Percentiles rank a stretch among this genome's conserved stretches.
Conservation (phyloP, 2,888 invertebrate species). For the Zaprionus obscuricornis region DNA sequence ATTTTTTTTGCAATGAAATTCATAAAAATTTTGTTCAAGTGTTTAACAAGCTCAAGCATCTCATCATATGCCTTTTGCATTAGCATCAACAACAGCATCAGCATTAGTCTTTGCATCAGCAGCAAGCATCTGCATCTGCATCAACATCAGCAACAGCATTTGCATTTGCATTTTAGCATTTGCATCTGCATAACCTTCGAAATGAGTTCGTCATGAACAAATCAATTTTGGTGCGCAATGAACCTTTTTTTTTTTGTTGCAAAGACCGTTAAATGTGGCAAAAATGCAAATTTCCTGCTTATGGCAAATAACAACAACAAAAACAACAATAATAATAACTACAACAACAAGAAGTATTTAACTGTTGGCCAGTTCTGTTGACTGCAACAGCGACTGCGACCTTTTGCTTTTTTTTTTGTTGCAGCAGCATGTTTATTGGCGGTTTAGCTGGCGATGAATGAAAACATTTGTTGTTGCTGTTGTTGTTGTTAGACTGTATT, state of each 20-base stretch:
- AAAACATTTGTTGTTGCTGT: conserved; percentile 49
- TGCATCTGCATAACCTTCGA: conserved; percentile 36
- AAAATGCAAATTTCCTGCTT: conserved; percentile 70
- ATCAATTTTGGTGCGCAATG: conserved; percentile 65
- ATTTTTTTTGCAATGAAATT: too few species aligned
- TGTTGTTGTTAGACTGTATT: conserved; percentile 11
- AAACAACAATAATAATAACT: too few species aligned
- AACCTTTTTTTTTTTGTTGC: conserved; percentile 15
- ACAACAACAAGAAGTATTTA: conserved; percentile 15
- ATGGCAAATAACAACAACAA: too few species aligned
- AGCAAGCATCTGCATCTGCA: conserved; percentile 4
- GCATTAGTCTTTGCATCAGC: conserved; percentile 11
- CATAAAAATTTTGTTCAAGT: conserved; percentile 20
- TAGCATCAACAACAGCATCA: conserved; percentile 1
- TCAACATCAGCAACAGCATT: conserved; percentile 14
- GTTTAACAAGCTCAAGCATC: neutral
- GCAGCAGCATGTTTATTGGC: conserved; percentile 1
- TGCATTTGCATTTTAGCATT: too few species aligned
- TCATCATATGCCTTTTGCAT: neutral
- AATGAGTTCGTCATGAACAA: conserved; percentile 77
- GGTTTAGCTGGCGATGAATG: conserved; percentile 44
- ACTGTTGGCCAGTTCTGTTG: conserved; percentile 12
- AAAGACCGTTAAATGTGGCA: conserved; percentile 66
- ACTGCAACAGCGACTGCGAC: conserved; percentile 17
- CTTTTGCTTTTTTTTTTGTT: conserved; percentile 32